Conservation (phyloP, 2,113 vertebrate species). For the Hemiscyllium ocellatum region DNA sequence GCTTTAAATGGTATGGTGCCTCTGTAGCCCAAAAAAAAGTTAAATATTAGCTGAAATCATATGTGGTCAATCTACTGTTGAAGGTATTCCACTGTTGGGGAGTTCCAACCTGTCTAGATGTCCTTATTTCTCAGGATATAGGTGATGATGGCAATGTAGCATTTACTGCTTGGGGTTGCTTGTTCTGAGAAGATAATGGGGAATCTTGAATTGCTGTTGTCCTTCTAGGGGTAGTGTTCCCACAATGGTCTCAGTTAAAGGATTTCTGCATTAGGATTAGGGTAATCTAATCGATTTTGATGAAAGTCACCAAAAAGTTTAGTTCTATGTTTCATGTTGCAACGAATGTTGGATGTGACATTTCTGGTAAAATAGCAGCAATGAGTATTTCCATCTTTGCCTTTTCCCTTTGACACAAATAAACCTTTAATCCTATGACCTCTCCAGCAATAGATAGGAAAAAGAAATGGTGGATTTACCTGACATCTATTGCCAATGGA, state of each 20-base stretch:
- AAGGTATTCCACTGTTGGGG: neutral
- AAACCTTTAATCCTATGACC: neutral
- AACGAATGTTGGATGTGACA: neutral
- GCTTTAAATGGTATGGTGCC: neutral
- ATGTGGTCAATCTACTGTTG: neutral
- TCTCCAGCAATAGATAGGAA: neutral
- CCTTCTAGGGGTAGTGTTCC: neutral
- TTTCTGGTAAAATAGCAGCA: neutral
- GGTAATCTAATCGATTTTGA: too few species aligned
- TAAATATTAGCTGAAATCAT: neutral
- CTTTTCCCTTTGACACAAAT: neutral
- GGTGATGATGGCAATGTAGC: neutral
- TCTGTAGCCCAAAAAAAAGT: neutral
- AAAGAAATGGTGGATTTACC: neutral
- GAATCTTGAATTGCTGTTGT: neutral
- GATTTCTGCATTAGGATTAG: too few species aligned
- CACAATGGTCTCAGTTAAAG: neutral
- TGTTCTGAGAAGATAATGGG: neutral
- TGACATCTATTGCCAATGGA: neutral
- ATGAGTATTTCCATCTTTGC: neutral
- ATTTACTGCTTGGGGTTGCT: neutral
- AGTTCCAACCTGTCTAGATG: too few species aligned
- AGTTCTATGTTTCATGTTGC: neutral
- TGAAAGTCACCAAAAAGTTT: neutral
- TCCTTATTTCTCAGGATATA: neutral